Evolutionary conservation across 2,797 vertebrate genomes (phyloP).

Genomic region (Gymnothorax javanicus): DNA sequence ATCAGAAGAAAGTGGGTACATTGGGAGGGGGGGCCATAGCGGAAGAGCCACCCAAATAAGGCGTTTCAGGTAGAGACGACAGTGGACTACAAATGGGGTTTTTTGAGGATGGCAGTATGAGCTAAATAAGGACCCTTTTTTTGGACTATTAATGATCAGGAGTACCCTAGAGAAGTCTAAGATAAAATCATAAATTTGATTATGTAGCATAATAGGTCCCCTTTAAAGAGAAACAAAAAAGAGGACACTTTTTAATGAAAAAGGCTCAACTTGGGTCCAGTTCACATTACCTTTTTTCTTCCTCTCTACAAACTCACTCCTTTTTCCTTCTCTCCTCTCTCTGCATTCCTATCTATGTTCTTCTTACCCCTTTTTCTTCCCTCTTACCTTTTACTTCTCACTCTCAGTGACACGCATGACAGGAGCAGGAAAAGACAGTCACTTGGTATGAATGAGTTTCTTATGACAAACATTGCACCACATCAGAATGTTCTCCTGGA

Average conservation of each 20-base stretch:
- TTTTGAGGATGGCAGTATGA: no score
- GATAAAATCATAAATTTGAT: no score
- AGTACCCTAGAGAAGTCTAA: no score
- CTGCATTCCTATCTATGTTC: constrained; percentile 35
- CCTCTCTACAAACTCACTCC: constrained; percentile 35
- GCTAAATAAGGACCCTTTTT: no score
- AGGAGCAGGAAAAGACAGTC: constrained; percentile 35
- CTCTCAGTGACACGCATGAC: not conserved
- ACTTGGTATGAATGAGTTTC: constrained; percentile 32
- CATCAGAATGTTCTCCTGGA: not conserved
- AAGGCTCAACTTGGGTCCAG: constrained; percentile 1
- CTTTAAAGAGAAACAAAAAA: not conserved
- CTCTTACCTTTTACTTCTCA: not conserved
- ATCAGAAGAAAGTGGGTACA: no score
- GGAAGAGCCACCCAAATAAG: no score
- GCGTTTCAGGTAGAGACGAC: no score
- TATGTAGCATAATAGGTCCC: no score
- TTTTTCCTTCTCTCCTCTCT: constrained; percentile 32
- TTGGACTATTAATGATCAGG: no score
- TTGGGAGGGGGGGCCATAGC: no score
- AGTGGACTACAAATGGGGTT: no score
- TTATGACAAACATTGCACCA: not conserved
- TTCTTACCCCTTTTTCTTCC: constrained; percentile 24
- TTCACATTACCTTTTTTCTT: constrained; percentile 53
- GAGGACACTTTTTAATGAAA: not conserved